Conservation (phyloP, 1,140 invertebrate genomes). For the Halesus radiatus region DNA sequence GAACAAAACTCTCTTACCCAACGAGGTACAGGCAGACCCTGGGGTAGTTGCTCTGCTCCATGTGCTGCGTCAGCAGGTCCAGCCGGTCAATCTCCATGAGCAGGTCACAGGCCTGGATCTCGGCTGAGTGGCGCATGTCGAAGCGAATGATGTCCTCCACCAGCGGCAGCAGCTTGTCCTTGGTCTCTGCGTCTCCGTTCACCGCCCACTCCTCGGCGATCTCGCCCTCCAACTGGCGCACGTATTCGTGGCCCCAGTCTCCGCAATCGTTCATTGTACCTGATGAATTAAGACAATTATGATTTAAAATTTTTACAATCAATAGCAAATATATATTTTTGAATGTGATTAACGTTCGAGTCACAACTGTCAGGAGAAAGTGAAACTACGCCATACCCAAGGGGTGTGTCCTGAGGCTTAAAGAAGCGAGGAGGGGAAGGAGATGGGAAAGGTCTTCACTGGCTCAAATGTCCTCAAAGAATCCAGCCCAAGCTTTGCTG, state of each 20-base stretch:
- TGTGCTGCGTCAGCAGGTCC: conserved; percentile 90
- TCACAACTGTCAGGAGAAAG: too few species aligned
- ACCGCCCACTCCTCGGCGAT: conserved; percentile 93
- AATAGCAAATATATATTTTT: too few species aligned
- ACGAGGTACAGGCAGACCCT: conserved; percentile 96
- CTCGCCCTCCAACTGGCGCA: conserved; percentile 94
- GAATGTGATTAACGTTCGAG: too few species aligned
- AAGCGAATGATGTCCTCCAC: conserved; percentile 95
- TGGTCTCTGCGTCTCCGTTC: conserved; percentile 75
- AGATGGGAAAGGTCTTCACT: too few species aligned
- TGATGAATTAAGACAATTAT: conserved; percentile 78
- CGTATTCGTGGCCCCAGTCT: conserved; percentile 99
- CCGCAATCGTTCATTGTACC: conserved; percentile 88
- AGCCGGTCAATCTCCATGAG: conserved; percentile 98
- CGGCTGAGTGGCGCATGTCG: conserved; percentile 99
- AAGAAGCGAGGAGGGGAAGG: too few species aligned
- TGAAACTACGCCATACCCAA: too few species aligned
- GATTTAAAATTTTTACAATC: too few species aligned
- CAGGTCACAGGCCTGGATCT: conserved; percentile 98
- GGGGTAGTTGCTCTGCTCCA: conserved; percentile 93
- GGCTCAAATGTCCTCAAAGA: too few species aligned
- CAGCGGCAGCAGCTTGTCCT: conserved; percentile 79
- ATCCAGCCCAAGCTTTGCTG: too few species aligned
- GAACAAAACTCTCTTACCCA: conserved; percentile 68
- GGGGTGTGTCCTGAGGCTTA: too few species aligned